Conservation (phyloP, 1,140 invertebrate species). For the Ladona fulva region DNA sequence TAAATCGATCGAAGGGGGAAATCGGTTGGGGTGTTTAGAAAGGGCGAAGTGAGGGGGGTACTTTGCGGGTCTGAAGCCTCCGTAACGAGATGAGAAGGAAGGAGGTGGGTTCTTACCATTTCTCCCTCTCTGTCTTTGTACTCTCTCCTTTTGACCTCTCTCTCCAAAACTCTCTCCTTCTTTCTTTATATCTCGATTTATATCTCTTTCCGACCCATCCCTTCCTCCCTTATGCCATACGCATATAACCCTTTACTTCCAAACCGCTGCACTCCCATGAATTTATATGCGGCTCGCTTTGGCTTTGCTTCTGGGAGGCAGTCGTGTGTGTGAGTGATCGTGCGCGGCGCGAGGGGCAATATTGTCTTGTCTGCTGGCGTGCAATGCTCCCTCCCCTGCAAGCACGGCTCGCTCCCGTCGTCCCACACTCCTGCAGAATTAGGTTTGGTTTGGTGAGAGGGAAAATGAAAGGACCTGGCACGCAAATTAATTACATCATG, state of each 20-base stretch:
- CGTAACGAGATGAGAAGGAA: too few species aligned
- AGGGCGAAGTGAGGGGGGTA: too few species aligned
- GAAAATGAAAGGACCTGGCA: neutral
- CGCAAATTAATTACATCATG: slow-evolving; percentile 10
- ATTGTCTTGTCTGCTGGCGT: neutral
- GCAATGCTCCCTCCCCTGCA: neutral
- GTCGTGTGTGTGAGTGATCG: neutral
- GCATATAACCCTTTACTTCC: slow-evolving; percentile 4
- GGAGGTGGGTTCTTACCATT: neutral
- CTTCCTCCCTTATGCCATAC: neutral
- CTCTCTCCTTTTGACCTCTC: neutral
- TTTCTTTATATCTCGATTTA: neutral
- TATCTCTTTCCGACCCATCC: neutral
- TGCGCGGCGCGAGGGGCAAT: neutral
- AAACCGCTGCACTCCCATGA: neutral
- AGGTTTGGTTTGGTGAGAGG: neutral
- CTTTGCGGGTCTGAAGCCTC: too few species aligned
- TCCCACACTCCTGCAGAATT: neutral
- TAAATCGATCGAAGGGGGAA: too few species aligned
- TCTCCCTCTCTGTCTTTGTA: neutral
- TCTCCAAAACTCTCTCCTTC: neutral
- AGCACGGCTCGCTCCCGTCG: neutral
- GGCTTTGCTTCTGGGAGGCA: neutral
- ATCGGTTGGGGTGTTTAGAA: too few species aligned
- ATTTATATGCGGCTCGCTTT: neutral